phyloP scores from a whole-genome alignment of 23 tunicate genomes.

The Aplidium turbinatum region DNA sequence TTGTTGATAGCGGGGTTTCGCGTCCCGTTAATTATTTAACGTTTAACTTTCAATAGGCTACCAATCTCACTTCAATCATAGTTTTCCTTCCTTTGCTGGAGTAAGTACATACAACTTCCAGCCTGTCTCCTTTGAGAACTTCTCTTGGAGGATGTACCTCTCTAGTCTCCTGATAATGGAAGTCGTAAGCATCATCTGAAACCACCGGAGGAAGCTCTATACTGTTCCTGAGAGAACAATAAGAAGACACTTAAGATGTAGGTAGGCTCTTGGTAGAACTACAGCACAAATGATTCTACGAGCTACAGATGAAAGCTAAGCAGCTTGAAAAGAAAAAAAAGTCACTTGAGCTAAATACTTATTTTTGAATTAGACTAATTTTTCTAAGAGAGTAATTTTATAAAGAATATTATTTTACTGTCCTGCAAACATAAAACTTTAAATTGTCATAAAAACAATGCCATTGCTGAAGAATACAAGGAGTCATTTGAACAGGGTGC shows the following conservation, averaged over 20 bases:
- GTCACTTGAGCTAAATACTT: not conserved
- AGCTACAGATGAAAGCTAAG: too few species aligned
- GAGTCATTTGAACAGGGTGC: too few species aligned
- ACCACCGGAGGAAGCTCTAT: conserved; percentile 44
- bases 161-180: conserved; percentile 55
- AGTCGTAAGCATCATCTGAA: conserved; percentile 50
- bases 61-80: conserved; percentile 8
- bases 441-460: too few species aligned
- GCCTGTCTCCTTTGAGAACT: conserved; percentile 35
- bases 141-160: not conserved
- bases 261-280: not conserved
- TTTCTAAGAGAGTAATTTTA: not conserved
- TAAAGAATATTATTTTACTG: not conserved
- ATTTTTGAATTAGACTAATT: not conserved
- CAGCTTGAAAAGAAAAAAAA: too few species aligned
- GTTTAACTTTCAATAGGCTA: too few species aligned
- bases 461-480: too few species aligned
- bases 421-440: too few species aligned
- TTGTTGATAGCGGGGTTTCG: too few species aligned
- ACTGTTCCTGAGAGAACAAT: conserved; percentile 54
- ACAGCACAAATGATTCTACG: not conserved
- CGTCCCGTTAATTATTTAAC: too few species aligned
- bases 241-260: not conserved
- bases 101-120: conserved; percentile 36
- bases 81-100: not conserved